Evolutionary conservation across 2,888 invertebrate genomes (phyloP), one percentile per base, ranked within the genome.

Genomic region (Tenthredo scrophulariae): DNA sequence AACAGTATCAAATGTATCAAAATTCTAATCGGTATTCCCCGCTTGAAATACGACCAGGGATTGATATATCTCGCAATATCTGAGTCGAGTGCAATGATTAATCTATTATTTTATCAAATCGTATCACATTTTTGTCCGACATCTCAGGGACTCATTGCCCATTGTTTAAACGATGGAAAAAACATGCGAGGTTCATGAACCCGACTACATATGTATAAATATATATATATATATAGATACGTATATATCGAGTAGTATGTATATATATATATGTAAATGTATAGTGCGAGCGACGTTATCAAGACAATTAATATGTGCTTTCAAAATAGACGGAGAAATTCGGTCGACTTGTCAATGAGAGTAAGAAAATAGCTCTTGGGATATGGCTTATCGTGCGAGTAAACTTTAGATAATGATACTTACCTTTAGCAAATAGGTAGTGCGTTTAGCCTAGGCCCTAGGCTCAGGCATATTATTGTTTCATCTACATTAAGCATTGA

Each of bases 341-440:
- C 54, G 77, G 77, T 77, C 54, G 46, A 77, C 77, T 54, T 54
- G 77, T 77, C 77, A 77, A 77, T 77, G 50, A 54, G 77, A 46
- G 54, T 77, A 54, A 77, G 18, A 54, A 29, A 54, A 77, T 54
- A 77, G 54, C 40, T 43, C 22, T 37, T 54, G 54, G n/a, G 50
- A 77, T 29, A 77, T 29, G 33, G 77, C 33, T 77, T 54, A 40
- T 77, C 46, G 7, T 37, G 77, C 77, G 77, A 29, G 77, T 77
- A 77, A 77, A 77, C 54, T n/a, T 77, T 77, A 77, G 77, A 77
- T 77, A 77, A 54, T 77, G 50, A 77, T 77, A 77, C 54, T 77
- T 77, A 54, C 77, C 50, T 15, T 77, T 9, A 26, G 33, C 37
- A 43, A 74, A 43, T 22, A 67, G 15, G 15, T 26, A 29, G 18